Evolutionary conservation across 2,888 invertebrate species (phyloP), one percentile per base, ranked within the genome.

Genomic region (Epsilonema sp.): DNA sequence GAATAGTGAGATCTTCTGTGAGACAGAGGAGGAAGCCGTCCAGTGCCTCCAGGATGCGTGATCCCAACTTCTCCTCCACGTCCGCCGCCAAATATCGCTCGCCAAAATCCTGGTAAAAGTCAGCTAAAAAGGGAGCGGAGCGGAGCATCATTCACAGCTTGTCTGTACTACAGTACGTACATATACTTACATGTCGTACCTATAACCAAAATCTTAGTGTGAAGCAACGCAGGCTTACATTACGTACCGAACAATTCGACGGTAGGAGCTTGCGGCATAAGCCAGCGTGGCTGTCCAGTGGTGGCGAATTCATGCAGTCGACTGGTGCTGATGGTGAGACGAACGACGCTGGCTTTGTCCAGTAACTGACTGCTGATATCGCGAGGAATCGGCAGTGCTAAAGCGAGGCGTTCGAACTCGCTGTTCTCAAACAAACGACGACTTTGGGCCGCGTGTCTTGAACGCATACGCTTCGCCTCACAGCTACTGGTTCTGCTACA

Each of bases 21-120:
- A 97, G 77, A 36, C 89, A 84, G 67, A 97, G 77, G 58, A 90
- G 87, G 70, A 97, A 97, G 44, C 94, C 94, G 70, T 97, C 97
- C 67, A 94, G 73, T 53, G 90, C 85, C 89, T 43, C 43, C 3
- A 43, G 43, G 5, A 43, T 43, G n/a, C 43, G 16, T 26, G 43
- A 16, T 5, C 43, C 43, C 5, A 26, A 16, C 4, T 43, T 16
- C 5, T 5, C 21, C n/a, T 39, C 39, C 5, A 39, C 8, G 5
- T 13, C 8, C 5, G 8, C 19, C 8, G 39, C 8, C 5, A 13
- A 19, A 8, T 39, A 19, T 20, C 16, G 31, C 31, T 31, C 8
- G 16, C 31, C 31, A 11, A n/a, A n/a, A n/a, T n/a, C n/a, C n/a
- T n/a, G n/a, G n/a, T n/a, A n/a, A n/a, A n/a, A n/a, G n/a, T n/a